phyloP scores from a whole-genome alignment of 2,888 invertebrate species.

The Scaptomyza flava region DNA sequence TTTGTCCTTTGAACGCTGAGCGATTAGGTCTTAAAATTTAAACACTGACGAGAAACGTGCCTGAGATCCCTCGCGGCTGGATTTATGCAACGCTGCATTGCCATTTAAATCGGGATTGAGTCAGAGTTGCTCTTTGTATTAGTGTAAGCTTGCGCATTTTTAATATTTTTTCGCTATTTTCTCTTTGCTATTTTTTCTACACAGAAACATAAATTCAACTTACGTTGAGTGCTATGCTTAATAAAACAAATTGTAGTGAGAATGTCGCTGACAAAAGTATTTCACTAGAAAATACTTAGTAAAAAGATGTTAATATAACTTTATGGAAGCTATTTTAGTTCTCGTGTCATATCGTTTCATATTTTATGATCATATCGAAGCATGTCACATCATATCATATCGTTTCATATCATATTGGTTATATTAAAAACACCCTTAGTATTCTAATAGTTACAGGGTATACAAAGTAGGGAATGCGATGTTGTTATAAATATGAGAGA shows the following conservation, averaged over 20 bases:
- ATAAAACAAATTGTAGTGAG: constrained; percentile 8
- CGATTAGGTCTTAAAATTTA: constrained; percentile 59
- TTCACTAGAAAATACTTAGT: background rate
- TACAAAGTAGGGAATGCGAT: constrained; percentile 29
- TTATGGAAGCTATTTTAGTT: no score
- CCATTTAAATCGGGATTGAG: constrained; percentile 63
- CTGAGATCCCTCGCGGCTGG: constrained; percentile 55
- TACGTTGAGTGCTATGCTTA: constrained; percentile 52
- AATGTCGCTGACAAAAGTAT: background rate
- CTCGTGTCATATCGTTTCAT: background rate
- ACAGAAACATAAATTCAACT: constrained; percentile 73
- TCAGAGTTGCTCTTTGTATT: constrained; percentile 38
- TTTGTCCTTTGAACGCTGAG: constrained; percentile 8
- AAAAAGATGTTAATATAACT: no score
- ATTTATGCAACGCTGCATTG: constrained; percentile 69
- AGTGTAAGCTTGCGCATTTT: background rate
- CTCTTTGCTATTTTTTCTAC: constrained; percentile 56
- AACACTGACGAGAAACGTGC: constrained; percentile 67
- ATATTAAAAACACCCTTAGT: background rate
- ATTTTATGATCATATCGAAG: background rate
- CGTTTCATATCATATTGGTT: no score
- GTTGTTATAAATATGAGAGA: constrained; percentile 47
- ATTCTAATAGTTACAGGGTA: constrained; percentile 2
- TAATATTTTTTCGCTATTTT: constrained; percentile 16
- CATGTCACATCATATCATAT: background rate